A percentile compares a stretch with the other conserved stretches of the same genome.
phyloP scores from a whole-genome alignment of 2,888 invertebrate genomes.

The Drosophila ochracea region DNA sequence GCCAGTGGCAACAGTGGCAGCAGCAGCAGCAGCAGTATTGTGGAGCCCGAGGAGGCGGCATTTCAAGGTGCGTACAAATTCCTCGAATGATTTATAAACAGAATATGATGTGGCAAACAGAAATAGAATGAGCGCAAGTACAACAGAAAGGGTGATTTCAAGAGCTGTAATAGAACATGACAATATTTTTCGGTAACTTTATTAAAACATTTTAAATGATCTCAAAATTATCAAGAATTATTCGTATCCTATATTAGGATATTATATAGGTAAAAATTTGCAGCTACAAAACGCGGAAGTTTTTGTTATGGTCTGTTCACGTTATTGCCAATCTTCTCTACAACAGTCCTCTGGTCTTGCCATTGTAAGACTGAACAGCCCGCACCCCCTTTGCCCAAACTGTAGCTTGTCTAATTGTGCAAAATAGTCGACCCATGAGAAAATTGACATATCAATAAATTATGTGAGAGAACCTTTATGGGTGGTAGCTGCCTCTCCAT shows the following conservation, averaged over 20 bases:
- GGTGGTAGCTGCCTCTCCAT: constrained; percentile 6
- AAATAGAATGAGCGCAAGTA: too few relatives aligned
- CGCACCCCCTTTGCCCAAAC: background rate
- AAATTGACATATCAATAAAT: constrained; percentile 64
- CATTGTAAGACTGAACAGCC: background rate
- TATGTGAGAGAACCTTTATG: constrained; percentile 13
- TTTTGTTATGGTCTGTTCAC: background rate
- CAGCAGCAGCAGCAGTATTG: constrained; percentile 75
- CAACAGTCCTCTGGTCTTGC: background rate
- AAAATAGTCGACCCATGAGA: constrained; percentile 31
- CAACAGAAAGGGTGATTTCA: background rate
- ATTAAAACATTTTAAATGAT: background rate
- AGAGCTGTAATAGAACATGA: background rate
- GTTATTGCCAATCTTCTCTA: background rate
- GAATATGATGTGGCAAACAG: background rate
- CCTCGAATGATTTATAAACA: constrained; percentile 10
- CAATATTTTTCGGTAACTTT: background rate
- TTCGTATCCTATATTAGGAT: background rate
- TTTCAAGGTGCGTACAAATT: constrained; percentile 86
- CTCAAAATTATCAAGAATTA: background rate
- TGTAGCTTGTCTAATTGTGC: constrained; percentile 48
- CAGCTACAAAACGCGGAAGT: background rate
- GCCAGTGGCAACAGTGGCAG: constrained; percentile 58
- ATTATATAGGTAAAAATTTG: background rate
- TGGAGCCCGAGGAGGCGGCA: constrained; percentile 86